These are phyloP conservation scores for Bucorvus abyssinicus DNA, from an alignment of 2,797 vertebrate species.

Conservation along the genomic window DNA sequence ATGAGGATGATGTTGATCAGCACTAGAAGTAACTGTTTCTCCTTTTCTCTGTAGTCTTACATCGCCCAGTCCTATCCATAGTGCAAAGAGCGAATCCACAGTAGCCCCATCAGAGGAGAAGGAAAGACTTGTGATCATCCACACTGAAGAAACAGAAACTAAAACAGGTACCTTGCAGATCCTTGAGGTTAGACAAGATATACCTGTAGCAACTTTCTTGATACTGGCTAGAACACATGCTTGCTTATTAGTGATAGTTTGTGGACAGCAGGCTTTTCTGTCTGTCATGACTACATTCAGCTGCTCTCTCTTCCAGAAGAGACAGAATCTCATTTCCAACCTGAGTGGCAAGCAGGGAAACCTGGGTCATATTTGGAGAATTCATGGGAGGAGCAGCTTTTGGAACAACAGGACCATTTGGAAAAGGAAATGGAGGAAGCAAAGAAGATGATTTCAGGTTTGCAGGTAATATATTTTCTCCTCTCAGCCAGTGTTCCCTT, in stretches of 20 bases:
- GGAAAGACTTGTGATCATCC: constrained; percentile 76
- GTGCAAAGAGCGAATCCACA: constrained; percentile 79
- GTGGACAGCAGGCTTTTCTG: too few relatives aligned
- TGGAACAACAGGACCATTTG: constrained; percentile 92
- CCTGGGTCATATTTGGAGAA: constrained; percentile 67
- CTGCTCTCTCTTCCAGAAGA: constrained; percentile 77
- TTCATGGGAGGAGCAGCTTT: constrained; percentile 87
- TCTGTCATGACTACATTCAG: background rate
- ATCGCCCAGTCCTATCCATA: constrained; percentile 86
- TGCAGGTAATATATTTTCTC: constrained; percentile 83
- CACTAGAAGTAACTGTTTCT: background rate
- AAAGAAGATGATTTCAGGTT: constrained; percentile 91
- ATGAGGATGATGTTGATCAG: background rate
- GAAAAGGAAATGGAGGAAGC: constrained; percentile 96
- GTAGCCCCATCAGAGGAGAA: constrained; percentile 79
- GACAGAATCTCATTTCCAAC: constrained; percentile 56
- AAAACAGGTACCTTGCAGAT: constrained; percentile 69
- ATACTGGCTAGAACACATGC: too few relatives aligned
- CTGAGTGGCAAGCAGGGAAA: constrained; percentile 73
- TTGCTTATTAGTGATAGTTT: too few relatives aligned
- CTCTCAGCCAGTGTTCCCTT: background rate
- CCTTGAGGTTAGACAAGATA: too few relatives aligned
- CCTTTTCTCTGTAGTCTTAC: constrained; percentile 79
- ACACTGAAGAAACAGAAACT: constrained; percentile 75
- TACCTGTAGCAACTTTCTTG: too few relatives aligned